Evolutionary conservation across 2,888 invertebrate species (phyloP).

Genomic region (Leptopilina drosophilae): DNA sequence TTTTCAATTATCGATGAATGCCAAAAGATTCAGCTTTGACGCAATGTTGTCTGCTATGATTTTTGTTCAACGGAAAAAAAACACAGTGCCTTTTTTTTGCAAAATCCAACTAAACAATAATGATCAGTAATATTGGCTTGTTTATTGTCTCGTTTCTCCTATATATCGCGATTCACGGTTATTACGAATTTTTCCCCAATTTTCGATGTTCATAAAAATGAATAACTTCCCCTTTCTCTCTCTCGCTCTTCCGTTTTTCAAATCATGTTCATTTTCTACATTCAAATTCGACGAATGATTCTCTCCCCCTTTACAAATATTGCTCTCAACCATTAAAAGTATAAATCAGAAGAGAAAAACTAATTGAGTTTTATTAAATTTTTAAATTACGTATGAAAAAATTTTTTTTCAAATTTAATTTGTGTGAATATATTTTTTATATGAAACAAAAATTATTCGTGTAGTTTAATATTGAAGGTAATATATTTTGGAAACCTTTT

Average conservation of each 20-base stretch:
- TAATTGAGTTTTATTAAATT: too few relatives aligned
- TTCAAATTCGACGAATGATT: not conserved
- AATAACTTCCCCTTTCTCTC: not conserved
- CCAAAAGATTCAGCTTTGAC: conserved; percentile 47
- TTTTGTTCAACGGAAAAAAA: conserved; percentile 50
- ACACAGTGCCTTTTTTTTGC: conserved; percentile 49
- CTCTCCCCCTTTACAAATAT: not conserved
- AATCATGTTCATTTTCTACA: not conserved
- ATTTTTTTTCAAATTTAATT: too few relatives aligned
- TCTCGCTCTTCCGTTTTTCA: not conserved
- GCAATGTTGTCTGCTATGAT: conserved; percentile 55
- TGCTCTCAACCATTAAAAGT: not conserved
- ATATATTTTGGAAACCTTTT: not conserved
- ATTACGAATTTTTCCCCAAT: conserved; percentile 14
- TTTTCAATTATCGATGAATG: conserved; percentile 63
- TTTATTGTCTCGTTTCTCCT: conserved; percentile 55
- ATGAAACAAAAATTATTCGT: too few relatives aligned
- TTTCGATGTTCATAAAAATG: conserved; percentile 14
- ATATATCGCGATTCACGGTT: not conserved
- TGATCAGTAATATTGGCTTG: conserved; percentile 60
- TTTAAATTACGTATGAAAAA: too few relatives aligned
- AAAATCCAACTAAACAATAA: conserved; percentile 61
- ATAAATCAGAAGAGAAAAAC: too few relatives aligned
- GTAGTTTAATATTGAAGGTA: not conserved
- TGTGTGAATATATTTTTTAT: too few relatives aligned